Evolutionary conservation across 2,797 vertebrate genomes (phyloP), one percentile per base, ranked within the genome.

Genomic region (Gymnopithys bicolor): DNA sequence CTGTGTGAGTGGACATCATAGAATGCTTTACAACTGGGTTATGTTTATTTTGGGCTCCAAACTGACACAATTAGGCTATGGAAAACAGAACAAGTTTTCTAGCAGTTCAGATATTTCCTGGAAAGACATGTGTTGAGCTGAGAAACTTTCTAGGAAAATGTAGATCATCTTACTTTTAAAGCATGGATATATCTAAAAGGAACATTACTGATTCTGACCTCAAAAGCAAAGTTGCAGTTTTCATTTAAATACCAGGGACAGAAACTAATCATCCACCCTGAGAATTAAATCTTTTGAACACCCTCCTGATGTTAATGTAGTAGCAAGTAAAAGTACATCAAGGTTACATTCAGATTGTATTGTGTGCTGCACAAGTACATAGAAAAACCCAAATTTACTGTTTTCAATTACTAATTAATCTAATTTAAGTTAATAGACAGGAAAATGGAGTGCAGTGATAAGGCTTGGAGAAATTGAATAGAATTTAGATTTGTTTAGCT

Each of bases 121-220:
- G 91, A 95, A 95, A 90, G 37, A 12, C 3, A 12, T 60, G 22
- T 52, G 43, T 74, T 83, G 46, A 90, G 19, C 39, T 71, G 22
- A 86, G 43, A 84, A 45, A 12, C 58, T 95, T 96, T 92, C 95
- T 90, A 82, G 66, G 83, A 95, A 91, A 90, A 85, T 43, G 21
- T 73, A 77, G 66, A 67, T 92, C 13, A 75, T 71, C 35, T 73
- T 64, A 58, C 19, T 62, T 84, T 82, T 74, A 90, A 77, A 70
- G 30, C 5, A 27, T 66, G 48, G 5, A 28, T 64, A 27, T 45
- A 69, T 37, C 69, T 67, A 35, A 62, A 90, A 59, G 33, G 53
- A 78, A 68, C 8, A 28, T 81, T 21, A 13, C 19, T 58, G 43
- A 43, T 62, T 86, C 39, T 88, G 51, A 63, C 15, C n/a, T 88